A percentile compares a stretch with the other conserved stretches of the same genome.
These are phyloP conservation scores for Xestia c-nigrum DNA, from an alignment of 2,888 invertebrate species.

Conservation along the genomic window DNA sequence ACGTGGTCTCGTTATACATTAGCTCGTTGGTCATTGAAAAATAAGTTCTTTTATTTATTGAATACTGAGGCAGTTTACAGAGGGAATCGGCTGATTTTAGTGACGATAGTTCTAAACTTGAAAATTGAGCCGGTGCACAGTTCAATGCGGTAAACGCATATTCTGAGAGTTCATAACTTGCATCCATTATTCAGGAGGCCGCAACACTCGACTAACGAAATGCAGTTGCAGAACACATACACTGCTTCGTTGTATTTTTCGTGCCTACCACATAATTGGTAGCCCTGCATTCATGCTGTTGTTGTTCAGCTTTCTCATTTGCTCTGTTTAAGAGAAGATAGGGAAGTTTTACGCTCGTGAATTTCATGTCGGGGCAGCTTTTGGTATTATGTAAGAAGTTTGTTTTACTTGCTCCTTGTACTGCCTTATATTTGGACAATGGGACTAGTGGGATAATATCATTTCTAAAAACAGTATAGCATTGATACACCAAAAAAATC, in stretches of 20 bases:
- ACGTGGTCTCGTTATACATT: slow-evolving; percentile 9
- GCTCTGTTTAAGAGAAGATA: slow-evolving; percentile 25
- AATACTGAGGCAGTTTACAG: background rate
- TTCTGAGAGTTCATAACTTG: slow-evolving; percentile 60
- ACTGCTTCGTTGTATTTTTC: slow-evolving; percentile 43
- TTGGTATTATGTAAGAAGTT: slow-evolving; percentile 19
- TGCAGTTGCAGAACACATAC: slow-evolving; percentile 48
- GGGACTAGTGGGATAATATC: background rate
- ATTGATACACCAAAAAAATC: background rate
- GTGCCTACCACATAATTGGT: slow-evolving; percentile 43
- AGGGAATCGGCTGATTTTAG: background rate
- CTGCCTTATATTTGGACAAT: background rate
- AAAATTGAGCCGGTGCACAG: background rate
- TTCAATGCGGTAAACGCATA: slow-evolving; percentile 34
- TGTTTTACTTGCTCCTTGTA: slow-evolving; percentile 1
- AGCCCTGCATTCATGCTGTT: slow-evolving; percentile 36
- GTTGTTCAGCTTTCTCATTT: slow-evolving; percentile 46
- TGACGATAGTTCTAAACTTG: slow-evolving; percentile 10
- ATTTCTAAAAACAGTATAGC: background rate
- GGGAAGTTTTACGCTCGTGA: slow-evolving; percentile 3
- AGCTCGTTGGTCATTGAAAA: background rate
- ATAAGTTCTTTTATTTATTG: background rate
- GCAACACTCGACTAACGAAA: slow-evolving; percentile 47
- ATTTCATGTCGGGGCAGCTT: slow-evolving; percentile 22
- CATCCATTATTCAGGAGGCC: slow-evolving; percentile 59